phyloP scores from a whole-genome alignment of 2,888 invertebrate genomes.

The Hedychridium roseum region DNA sequence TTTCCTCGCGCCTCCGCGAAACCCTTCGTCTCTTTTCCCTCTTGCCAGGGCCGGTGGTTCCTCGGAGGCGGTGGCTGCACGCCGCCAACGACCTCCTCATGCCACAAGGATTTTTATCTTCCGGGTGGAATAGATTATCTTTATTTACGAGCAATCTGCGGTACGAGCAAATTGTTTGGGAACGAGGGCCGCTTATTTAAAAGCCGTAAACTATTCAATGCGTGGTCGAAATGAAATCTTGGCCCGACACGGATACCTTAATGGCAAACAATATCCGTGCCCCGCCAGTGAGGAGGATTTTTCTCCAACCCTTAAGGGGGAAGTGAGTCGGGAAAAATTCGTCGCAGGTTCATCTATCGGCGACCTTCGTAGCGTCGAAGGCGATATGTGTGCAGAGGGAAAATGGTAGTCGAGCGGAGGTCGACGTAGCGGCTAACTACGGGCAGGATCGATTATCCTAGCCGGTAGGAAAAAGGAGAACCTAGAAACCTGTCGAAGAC shows the following conservation, averaged over 20 bases:
- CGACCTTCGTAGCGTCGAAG: background rate
- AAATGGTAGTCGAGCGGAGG: too few relatives aligned
- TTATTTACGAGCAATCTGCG: conserved; percentile 63
- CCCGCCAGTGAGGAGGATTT: too few relatives aligned
- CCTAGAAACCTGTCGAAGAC: too few relatives aligned
- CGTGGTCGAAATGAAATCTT: conserved; percentile 16
- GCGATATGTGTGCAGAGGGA: background rate
- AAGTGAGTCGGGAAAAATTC: background rate
- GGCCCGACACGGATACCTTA: conserved; percentile 9
- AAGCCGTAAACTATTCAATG: conserved; percentile 62
- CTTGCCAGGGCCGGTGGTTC: conserved; percentile 15
- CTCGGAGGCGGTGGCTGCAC: conserved; percentile 21
- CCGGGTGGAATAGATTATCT: conserved; percentile 63
- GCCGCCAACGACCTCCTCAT: conserved; percentile 9
- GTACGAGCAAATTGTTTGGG: conserved; percentile 62
- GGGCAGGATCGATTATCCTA: conserved; percentile 40
- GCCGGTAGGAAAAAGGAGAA: too few relatives aligned
- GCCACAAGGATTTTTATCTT: conserved; percentile 59
- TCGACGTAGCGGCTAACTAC: too few relatives aligned
- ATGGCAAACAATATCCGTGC: too few relatives aligned
- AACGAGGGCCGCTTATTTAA: conserved; percentile 60
- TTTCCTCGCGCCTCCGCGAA: too few relatives aligned
- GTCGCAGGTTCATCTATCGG: too few relatives aligned
- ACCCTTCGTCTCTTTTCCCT: conserved; percentile 10
- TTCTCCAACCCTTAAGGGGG: background rate